Evolutionary conservation across 37 sponge, comb jelly and placozoan species (phyloP).

Genomic region (Ianthella basta): DNA sequence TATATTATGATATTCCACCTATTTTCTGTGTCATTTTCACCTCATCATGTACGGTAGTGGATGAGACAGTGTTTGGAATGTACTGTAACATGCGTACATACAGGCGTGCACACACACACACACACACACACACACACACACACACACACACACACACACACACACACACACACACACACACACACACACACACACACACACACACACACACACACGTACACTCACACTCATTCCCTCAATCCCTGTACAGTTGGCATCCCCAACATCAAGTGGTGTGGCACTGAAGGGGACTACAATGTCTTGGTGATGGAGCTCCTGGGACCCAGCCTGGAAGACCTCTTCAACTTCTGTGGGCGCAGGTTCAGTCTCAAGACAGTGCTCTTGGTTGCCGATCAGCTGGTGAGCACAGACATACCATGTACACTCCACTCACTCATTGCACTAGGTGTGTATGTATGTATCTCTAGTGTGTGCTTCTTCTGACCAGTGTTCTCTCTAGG

Average conservation of each 20-base stretch:
- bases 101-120: not conserved
- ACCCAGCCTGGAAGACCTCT: conserved; percentile 97
- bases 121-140: not conserved
- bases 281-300: conserved; percentile 99
- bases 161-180: conserved; percentile 32
- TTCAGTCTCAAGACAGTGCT: conserved; percentile 97
- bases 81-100: not conserved
- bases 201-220: no score
- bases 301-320: conserved; percentile 98
- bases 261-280: conserved; percentile 96
- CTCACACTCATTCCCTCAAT: no score
- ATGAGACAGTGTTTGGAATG: no score
- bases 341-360: conserved; percentile 96
- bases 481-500: no score
- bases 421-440: not conserved
- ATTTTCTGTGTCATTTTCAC: no score
- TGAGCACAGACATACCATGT: conserved; percentile 37
- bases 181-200: not conserved
- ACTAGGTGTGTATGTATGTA: not conserved
- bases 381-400: conserved; percentile 96
- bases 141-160: conserved; percentile 3
- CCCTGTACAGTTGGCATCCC: conserved; percentile 92
- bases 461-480: no score
- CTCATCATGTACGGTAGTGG: no score
- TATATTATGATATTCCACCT: no score